Conservation (phyloP, 2,113 vertebrate species). For the Otis tarda region DNA sequence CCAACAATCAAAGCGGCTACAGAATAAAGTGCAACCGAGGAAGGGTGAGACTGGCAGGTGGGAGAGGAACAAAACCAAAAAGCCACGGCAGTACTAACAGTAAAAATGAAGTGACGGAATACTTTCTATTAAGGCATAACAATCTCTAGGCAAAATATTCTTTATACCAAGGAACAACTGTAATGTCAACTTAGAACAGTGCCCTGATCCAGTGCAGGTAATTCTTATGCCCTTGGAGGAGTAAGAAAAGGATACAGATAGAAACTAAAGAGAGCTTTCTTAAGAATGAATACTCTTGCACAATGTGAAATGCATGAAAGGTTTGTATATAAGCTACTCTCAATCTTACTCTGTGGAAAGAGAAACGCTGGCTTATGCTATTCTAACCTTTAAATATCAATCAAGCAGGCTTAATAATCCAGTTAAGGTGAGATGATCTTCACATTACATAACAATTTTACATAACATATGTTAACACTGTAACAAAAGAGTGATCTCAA, state of each 20-base stretch:
- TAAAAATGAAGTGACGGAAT: not conserved
- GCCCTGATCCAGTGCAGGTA: not conserved
- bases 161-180: not conserved
- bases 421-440: not conserved
- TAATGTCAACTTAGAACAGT: not conserved
- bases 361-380: not conserved
- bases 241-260: not conserved
- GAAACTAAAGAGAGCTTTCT: not conserved
- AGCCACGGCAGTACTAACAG: not conserved
- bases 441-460: not conserved
- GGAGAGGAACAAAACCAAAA: not conserved
- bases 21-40: not conserved
- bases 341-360: not conserved
- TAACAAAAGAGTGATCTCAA: not conserved
- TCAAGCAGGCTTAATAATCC: not conserved
- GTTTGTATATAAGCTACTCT: not conserved
- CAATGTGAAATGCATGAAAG: not conserved
- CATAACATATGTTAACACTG: fast-evolving
- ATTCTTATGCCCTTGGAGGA: not conserved
- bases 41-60: not conserved
- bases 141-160: not conserved
- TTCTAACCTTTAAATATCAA: not conserved
- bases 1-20: not conserved
- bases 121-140: not conserved
- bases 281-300: not conserved